phyloP scores from a whole-genome alignment of 2,113 vertebrate genomes.

The Prinia subflava region DNA sequence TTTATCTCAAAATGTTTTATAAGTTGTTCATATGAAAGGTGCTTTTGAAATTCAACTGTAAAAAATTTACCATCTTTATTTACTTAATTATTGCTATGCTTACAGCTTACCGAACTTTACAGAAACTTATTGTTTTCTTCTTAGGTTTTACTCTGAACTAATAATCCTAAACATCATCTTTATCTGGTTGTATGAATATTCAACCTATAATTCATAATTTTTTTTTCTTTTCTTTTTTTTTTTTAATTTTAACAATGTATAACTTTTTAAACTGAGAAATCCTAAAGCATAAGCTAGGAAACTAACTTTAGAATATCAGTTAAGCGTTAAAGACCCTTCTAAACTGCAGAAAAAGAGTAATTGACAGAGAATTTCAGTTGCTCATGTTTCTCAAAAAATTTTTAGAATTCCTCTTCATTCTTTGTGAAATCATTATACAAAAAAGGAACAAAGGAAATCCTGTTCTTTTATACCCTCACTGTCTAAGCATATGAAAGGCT shows the following conservation, averaged over 20 bases:
- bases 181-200: background rate
- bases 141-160: background rate
- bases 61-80: background rate
- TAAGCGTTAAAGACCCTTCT: background rate
- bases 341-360: background rate
- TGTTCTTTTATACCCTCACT: background rate
- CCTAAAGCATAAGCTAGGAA: background rate
- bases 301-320: background rate
- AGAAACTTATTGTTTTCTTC: background rate
- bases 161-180: background rate
- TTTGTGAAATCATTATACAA: background rate
- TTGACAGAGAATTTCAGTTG: background rate
- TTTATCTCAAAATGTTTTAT: background rate
- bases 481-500: background rate
- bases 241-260: background rate
- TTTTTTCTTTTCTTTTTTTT: background rate
- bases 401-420: background rate
- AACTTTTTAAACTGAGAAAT: background rate
- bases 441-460: background rate
- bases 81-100: background rate
- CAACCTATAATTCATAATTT: background rate
- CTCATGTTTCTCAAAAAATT: background rate
- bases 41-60: background rate
- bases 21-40: background rate
- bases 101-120: background rate